Evolutionary conservation across 2,113 vertebrate species (phyloP).

Genomic region (Crypturellus undulatus): DNA sequence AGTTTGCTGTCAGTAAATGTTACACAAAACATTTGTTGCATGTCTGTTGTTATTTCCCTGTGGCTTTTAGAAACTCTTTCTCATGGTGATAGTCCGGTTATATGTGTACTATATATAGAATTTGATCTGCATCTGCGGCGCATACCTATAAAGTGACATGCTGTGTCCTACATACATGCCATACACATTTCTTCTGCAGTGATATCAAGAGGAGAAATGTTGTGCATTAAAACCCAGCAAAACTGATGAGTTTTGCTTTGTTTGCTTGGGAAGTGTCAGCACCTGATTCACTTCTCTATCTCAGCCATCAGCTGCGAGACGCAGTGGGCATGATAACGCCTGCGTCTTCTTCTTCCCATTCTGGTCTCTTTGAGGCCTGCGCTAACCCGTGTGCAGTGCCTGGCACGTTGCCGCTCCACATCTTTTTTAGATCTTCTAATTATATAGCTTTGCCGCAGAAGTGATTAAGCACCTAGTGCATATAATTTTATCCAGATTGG

Average conservation of each 20-base stretch:
- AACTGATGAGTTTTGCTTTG: not conserved
- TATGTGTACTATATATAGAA: not conserved
- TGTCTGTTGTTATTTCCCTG: not conserved
- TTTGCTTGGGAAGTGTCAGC: not conserved
- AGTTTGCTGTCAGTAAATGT: not conserved
- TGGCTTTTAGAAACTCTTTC: not conserved
- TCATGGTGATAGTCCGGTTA: not conserved
- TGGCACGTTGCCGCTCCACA: not conserved
- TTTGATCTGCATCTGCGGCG: not conserved
- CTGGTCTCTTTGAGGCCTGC: not conserved
- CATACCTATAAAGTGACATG: not conserved
- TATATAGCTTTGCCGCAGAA: not conserved
- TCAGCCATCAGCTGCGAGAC: not conserved
- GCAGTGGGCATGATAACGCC: not conserved
- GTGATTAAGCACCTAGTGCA: not conserved
- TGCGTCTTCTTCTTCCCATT: not conserved
- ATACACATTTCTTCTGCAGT: not conserved
- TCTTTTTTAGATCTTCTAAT: not conserved
- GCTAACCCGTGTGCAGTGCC: not conserved
- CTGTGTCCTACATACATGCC: not conserved
- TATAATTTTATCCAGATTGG: conserved; percentile 22
- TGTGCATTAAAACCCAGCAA: not conserved
- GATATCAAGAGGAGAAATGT: not conserved
- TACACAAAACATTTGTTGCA: not conserved
- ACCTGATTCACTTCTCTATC: not conserved